Conservation (phyloP, 2,888 invertebrate species). For the Andrena dorsata region DNA sequence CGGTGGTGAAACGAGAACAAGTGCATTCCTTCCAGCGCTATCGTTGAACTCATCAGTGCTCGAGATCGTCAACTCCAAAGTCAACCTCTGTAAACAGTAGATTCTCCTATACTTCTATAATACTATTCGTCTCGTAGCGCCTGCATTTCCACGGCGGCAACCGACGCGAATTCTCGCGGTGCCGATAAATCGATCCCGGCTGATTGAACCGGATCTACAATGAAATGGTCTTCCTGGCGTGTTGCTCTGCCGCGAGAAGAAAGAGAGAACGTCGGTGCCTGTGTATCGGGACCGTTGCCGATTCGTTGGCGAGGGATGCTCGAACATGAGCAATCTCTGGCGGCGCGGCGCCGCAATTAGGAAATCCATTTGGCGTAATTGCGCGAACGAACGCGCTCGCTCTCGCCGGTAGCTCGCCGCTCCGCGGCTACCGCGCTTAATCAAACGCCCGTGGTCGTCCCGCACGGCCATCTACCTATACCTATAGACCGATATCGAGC, state of each 20-base stretch:
- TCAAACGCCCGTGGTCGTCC: conserved; percentile 73
- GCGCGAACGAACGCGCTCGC: conserved; percentile 77
- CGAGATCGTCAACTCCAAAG: too few species aligned
- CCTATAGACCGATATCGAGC: conserved; percentile 61
- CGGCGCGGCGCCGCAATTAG: conserved; percentile 81
- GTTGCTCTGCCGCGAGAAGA: conserved; percentile 3
- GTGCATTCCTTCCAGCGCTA: background rate
- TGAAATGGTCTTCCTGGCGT: conserved; percentile 25
- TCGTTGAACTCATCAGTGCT: too few species aligned
- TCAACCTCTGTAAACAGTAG: background rate
- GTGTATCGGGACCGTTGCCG: conserved; percentile 54
- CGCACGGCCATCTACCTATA: conserved; percentile 63
- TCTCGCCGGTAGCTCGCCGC: conserved; percentile 51
- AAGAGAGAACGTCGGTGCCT: conserved; percentile 27
- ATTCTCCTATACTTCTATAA: background rate
- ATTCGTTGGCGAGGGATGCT: conserved; percentile 69
- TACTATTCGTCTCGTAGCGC: background rate
- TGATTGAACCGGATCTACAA: conserved; percentile 44
- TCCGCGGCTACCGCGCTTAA: conserved; percentile 77
- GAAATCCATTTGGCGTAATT: conserved; percentile 84
- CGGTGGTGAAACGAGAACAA: background rate
- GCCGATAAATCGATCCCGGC: conserved; percentile 32
- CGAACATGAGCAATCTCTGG: conserved; percentile 82
- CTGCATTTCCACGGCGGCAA: conserved; percentile 1
- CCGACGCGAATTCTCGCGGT: conserved; percentile 13